Evolutionary conservation across 2,113 vertebrate genomes (phyloP).

Genomic region (Arenaria interpres): DNA sequence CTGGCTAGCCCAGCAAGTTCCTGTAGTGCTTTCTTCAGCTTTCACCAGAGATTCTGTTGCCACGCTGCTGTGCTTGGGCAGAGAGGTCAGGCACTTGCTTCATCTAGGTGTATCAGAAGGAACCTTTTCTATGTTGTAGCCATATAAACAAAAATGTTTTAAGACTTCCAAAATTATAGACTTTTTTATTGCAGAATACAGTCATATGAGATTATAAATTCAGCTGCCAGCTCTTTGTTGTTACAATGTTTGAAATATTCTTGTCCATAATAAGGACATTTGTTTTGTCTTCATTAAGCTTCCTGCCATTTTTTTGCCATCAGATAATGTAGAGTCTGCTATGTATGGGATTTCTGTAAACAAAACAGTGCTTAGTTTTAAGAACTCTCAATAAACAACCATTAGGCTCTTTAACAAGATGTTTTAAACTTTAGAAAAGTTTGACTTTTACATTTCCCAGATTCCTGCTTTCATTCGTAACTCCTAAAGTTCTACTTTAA

Average conservation of each 20-base stretch:
- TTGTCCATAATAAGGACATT: slow-evolving; percentile 48
- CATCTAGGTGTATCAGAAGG: neutral
- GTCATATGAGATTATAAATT: slow-evolving; percentile 36
- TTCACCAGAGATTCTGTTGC: neutral
- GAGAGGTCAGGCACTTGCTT: neutral
- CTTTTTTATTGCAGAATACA: neutral
- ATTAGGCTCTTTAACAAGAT: slow-evolving; percentile 60
- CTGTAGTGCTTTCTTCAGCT: neutral
- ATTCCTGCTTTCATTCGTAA: slow-evolving; percentile 49
- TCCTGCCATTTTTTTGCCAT: slow-evolving; percentile 61
- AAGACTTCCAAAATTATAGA: neutral
- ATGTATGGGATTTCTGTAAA: slow-evolving; percentile 72
- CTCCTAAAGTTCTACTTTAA: slow-evolving; percentile 43
- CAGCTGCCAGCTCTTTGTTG: slow-evolving; percentile 10
- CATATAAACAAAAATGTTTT: neutral
- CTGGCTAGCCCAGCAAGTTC: neutral
- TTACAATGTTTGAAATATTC: slow-evolving; percentile 61
- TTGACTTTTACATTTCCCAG: slow-evolving; percentile 73
- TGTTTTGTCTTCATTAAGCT: slow-evolving; percentile 70
- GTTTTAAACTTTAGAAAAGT: slow-evolving; percentile 68
- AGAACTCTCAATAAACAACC: slow-evolving; percentile 71
- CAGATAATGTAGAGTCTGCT: slow-evolving; percentile 11
- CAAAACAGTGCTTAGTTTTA: slow-evolving; percentile 74
- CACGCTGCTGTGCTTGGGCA: neutral
- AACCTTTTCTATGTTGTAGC: neutral